Percentiles rank a stretch among this genome's conserved stretches.
Evolutionary conservation across 2,797 vertebrate species (phyloP).

Genomic region (Chaetophractus vellerosus): DNA sequence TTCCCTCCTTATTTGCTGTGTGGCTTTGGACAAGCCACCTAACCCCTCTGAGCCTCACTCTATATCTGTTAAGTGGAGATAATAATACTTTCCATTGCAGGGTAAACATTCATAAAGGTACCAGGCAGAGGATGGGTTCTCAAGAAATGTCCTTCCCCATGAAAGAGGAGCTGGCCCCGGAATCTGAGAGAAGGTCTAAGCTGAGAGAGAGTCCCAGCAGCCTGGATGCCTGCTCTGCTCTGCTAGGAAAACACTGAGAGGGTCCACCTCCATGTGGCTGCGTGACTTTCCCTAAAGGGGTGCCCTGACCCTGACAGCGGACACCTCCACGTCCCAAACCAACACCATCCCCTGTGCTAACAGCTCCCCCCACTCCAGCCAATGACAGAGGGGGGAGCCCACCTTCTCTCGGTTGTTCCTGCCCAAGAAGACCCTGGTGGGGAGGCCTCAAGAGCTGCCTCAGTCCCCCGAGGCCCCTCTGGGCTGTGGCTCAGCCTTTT

Average conservation of each 20-base stretch:
- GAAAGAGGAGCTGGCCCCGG: background rate
- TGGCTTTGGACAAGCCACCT: background rate
- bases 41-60: background rate
- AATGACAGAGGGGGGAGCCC: fast-evolving
- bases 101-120: background rate
- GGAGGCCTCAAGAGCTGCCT: background rate
- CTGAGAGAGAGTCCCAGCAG: background rate
- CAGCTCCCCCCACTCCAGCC: fast-evolving
- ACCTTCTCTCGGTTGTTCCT: fast-evolving
- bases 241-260: background rate
- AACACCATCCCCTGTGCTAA: too few relatives aligned
- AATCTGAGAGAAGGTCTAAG: background rate
- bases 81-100: background rate
- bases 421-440: background rate
- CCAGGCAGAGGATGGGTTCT: background rate
- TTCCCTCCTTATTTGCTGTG: background rate
- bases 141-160: background rate
- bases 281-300: background rate
- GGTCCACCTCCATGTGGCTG: background rate
- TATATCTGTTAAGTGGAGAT: background rate
- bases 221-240: background rate
- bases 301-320: background rate
- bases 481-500: background rate
- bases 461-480: background rate
- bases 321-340: background rate